Evolutionary conservation across 2,797 vertebrate genomes (phyloP).

Genomic region (Momotus momota): DNA sequence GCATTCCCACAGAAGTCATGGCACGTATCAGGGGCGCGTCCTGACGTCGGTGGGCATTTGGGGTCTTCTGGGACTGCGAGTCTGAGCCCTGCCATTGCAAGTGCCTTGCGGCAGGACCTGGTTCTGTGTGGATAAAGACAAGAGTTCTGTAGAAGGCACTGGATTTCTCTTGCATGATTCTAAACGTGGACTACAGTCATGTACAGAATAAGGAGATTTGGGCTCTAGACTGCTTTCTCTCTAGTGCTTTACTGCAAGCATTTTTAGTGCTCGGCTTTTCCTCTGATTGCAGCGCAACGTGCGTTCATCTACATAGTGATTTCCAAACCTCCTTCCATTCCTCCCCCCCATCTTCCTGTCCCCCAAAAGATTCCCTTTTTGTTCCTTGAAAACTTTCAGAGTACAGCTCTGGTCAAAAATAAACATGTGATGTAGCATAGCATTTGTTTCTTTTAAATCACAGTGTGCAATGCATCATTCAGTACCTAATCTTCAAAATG

Average conservation of each 20-base stretch:
- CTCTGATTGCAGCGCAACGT: slow-evolving; percentile 21
- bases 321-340: slow-evolving; percentile 12
- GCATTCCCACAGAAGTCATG: not conserved
- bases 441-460: slow-evolving; percentile 78
- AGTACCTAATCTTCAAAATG: slow-evolving; percentile 66
- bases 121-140: slow-evolving; percentile 76
- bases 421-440: slow-evolving; percentile 77
- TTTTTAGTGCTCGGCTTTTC: slow-evolving; percentile 25
- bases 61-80: not conserved
- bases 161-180: slow-evolving; percentile 77
- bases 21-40: not conserved
- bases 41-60: not conserved
- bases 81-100: slow-evolving; percentile 46
- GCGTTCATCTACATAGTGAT: slow-evolving; percentile 2
- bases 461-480: slow-evolving; percentile 82
- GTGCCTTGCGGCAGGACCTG: slow-evolving; percentile 63
- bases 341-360: not conserved
- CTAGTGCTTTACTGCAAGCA: slow-evolving; percentile 48
- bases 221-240: slow-evolving; percentile 52
- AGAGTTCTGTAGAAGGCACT: slow-evolving; percentile 84
- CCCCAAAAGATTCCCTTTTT: slow-evolving; percentile 57
- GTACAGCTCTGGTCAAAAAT: slow-evolving; percentile 79
- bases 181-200: slow-evolving; percentile 63
- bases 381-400: slow-evolving; percentile 75
- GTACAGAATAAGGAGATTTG: slow-evolving; percentile 68